Conservation (phyloP, 2,888 invertebrate genomes). For the Heliothis peltigera region DNA sequence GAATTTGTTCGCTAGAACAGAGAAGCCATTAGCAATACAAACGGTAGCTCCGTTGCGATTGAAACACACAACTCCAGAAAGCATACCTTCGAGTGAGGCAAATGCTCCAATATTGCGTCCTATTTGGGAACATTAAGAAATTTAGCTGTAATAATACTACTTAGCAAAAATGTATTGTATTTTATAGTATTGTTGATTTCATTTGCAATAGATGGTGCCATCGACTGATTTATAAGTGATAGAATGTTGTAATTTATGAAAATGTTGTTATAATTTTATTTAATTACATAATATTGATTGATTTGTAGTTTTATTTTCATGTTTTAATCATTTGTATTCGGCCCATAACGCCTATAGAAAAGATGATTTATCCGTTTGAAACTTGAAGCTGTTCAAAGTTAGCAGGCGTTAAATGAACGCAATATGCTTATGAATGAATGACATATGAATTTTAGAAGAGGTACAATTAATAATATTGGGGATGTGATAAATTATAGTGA, state of each 20-base stretch:
- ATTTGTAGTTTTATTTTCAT: neutral
- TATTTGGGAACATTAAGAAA: slow-evolving; percentile 73
- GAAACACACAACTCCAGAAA: slow-evolving; percentile 64
- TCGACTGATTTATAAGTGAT: slow-evolving; percentile 45
- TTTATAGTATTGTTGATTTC: slow-evolving; percentile 13
- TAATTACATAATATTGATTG: slow-evolving; percentile 18
- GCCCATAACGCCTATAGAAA: neutral
- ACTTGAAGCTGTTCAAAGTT: neutral
- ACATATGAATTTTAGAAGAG: neutral
- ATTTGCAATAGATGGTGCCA: slow-evolving; percentile 56
- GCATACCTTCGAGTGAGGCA: slow-evolving; percentile 62
- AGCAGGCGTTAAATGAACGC: slow-evolving; percentile 22
- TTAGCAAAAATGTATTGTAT: slow-evolving; percentile 14
- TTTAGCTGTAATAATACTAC: slow-evolving; percentile 5
- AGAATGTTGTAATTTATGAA: slow-evolving; percentile 31
- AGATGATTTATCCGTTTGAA: neutral
- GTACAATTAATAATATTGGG: too few species aligned
- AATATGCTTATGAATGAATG: neutral
- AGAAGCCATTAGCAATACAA: slow-evolving; percentile 69
- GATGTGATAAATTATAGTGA: too few species aligned
- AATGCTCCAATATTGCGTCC: slow-evolving; percentile 72
- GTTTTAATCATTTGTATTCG: too few species aligned
- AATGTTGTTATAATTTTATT: slow-evolving; percentile 10
- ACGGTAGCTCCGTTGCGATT: slow-evolving; percentile 65
- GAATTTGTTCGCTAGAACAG: slow-evolving; percentile 69